A percentile compares a stretch with the other conserved stretches of the same genome.
Evolutionary conservation across 2,113 vertebrate species (phyloP).

Genomic region (Lipophrys pholis): DNA sequence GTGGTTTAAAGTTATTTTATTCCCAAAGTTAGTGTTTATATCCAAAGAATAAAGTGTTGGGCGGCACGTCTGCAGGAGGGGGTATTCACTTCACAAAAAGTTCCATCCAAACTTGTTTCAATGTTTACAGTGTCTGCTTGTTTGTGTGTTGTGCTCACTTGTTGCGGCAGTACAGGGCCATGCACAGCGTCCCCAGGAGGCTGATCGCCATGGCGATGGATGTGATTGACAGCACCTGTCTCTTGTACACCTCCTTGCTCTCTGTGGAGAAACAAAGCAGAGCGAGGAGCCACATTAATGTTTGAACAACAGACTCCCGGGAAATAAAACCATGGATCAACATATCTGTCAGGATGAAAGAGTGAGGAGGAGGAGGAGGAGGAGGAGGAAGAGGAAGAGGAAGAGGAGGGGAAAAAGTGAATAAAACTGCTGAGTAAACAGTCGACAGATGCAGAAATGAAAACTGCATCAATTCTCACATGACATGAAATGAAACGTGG

Average conservation of each 20-base stretch:
- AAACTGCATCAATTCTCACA: too few relatives aligned
- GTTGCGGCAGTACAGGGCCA: constrained; percentile 97
- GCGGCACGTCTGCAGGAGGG: too few relatives aligned
- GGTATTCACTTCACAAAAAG: too few relatives aligned
- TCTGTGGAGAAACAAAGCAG: constrained; percentile 84
- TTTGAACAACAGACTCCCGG: constrained; percentile 30
- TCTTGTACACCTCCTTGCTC: constrained; percentile 96
- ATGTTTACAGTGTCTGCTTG: too few relatives aligned
- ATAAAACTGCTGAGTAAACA: not conserved
- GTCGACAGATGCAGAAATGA: too few relatives aligned
- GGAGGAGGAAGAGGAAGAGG: not conserved
- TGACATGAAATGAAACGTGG: constrained; percentile 40
- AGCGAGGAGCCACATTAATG: constrained; percentile 48
- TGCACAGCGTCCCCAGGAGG: constrained; percentile 93
- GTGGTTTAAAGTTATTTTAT: too few relatives aligned
- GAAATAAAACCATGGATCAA: constrained; percentile 34
- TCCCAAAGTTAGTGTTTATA: too few relatives aligned
- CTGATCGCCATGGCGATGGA: constrained; percentile 96
- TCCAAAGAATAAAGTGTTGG: too few relatives aligned
- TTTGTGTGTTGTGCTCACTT: constrained; percentile 82
- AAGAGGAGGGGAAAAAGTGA: too few relatives aligned
- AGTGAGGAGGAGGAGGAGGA: not conserved
- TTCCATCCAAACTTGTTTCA: too few relatives aligned
- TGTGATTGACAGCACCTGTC: constrained; percentile 96
- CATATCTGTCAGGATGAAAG: not conserved